A percentile compares a stretch with the other conserved stretches of the same genome.
Evolutionary conservation across 30 jellyfish, hydroid and myxozoan genomes (phyloP).

Genomic region (Cassiopea xamachana): DNA sequence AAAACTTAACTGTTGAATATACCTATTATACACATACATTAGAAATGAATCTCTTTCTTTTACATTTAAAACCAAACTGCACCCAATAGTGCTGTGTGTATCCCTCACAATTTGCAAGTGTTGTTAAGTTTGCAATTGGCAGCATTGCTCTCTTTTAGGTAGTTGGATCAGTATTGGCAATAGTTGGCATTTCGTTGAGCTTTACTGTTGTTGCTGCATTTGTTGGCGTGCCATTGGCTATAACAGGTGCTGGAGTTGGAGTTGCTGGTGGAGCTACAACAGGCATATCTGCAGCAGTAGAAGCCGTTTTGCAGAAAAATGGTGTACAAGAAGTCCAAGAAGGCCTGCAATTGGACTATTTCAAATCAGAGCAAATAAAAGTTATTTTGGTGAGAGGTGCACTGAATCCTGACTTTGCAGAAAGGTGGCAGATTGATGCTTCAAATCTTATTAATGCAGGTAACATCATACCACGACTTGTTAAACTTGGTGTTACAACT

Average conservation of each 20-base stretch:
- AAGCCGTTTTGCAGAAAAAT: slow-evolving; percentile 10
- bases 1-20: no score
- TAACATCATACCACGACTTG: slow-evolving; percentile 17
- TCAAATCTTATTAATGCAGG: not conserved
- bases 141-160: not conserved
- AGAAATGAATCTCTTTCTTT: no score
- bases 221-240: slow-evolving; percentile 67
- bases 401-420: slow-evolving; percentile 24
- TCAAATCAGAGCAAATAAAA: slow-evolving; percentile 44
- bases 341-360: slow-evolving; percentile 37
- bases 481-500: slow-evolving; percentile 53
- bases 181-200: slow-evolving; percentile 41
- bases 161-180: slow-evolving; percentile 16
- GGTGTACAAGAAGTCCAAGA: slow-evolving; percentile 23
- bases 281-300: slow-evolving; percentile 44
- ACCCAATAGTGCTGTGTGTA: no score
- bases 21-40: no score
- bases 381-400: slow-evolving; percentile 51
- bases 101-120: no score
- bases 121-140: not conserved
- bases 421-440: slow-evolving; percentile 36
- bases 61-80: no score
- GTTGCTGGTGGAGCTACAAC: slow-evolving; percentile 55
- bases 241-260: slow-evolving; percentile 42
- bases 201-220: slow-evolving; percentile 63